Percentiles rank a stretch among this genome's conserved stretches.
Evolutionary conservation across 2,113 vertebrate species (phyloP).

Genomic region (Ramphastos sulfuratus): DNA sequence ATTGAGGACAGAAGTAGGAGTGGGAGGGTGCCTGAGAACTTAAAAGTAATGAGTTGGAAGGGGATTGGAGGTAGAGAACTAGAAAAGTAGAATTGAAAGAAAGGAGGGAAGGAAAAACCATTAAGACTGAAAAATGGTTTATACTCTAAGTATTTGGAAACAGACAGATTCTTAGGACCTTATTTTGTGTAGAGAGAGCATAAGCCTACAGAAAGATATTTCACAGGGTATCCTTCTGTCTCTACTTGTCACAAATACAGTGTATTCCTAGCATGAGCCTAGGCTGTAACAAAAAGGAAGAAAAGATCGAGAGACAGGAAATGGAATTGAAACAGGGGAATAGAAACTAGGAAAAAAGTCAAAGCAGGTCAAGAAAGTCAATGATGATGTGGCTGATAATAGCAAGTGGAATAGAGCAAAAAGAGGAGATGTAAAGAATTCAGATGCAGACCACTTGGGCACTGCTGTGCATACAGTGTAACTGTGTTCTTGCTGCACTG

Average conservation of each 20-base stretch:
- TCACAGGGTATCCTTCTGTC: neutral
- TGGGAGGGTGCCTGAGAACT: neutral
- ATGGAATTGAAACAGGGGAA: neutral
- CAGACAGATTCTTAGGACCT: neutral
- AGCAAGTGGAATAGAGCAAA: neutral
- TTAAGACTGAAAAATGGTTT: neutral
- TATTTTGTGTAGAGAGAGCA: neutral
- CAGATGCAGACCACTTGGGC: neutral
- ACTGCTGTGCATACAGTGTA: neutral
- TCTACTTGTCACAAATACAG: neutral
- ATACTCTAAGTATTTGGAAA: neutral
- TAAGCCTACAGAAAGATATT: neutral
- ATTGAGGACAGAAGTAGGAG: neutral
- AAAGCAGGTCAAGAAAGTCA: neutral
- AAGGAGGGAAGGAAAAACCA: neutral
- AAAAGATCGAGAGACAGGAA: neutral
- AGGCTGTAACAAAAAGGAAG: neutral
- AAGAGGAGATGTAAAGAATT: neutral
- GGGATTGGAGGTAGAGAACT: neutral
- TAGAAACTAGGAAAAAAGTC: neutral
- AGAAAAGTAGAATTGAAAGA: neutral
- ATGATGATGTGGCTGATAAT: neutral
- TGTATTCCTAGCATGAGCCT: neutral
- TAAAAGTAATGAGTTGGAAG: neutral
- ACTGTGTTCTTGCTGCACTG: neutral